These are phyloP conservation scores for Eretmocerus hayati DNA, from an alignment of 2,888 invertebrate species.

Conservation along the genomic window DNA sequence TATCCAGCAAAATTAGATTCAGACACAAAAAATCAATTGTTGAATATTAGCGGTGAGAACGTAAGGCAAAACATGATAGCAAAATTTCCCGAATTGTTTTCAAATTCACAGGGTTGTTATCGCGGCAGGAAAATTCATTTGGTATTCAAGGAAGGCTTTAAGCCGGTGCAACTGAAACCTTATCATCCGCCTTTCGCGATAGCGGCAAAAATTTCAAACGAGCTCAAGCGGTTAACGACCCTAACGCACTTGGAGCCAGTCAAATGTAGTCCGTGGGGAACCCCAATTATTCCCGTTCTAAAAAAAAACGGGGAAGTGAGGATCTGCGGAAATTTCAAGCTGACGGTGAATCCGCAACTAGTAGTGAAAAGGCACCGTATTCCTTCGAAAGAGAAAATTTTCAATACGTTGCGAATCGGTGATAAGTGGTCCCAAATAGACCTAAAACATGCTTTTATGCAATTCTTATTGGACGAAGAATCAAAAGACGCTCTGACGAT, in stretches of 20 bases:
- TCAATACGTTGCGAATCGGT: conserved; percentile 28
- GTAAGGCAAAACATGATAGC: conserved; percentile 2
- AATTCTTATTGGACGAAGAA: conserved; percentile 34
- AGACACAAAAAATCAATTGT: background rate
- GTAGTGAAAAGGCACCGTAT: conserved; percentile 29
- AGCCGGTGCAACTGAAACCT: conserved; percentile 24
- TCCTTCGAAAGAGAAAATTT: conserved; percentile 28
- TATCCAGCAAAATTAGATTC: background rate
- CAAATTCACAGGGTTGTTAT: conserved; percentile 14
- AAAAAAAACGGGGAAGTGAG: conserved; percentile 27
- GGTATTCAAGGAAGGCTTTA: conserved; percentile 20
- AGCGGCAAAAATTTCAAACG: conserved; percentile 12
- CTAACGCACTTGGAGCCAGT: conserved; percentile 24
- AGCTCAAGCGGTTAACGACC: conserved; percentile 22
- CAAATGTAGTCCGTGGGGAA: conserved; percentile 31
- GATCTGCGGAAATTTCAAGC: conserved; percentile 27
- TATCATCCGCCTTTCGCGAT: conserved; percentile 24
- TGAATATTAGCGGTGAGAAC: no score
- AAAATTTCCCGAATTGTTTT: conserved; percentile 19
- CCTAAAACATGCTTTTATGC: conserved; percentile 34
- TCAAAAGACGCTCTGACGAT: conserved; percentile 34
- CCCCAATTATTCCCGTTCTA: conserved; percentile 32
- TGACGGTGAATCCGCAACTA: conserved; percentile 28
- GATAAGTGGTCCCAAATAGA: conserved; percentile 29
- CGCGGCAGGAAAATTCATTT: conserved; percentile 20